Base-by-base conservation (phyloP, 2,888 invertebrate genomes). In the Tholera decimalis region DNA sequence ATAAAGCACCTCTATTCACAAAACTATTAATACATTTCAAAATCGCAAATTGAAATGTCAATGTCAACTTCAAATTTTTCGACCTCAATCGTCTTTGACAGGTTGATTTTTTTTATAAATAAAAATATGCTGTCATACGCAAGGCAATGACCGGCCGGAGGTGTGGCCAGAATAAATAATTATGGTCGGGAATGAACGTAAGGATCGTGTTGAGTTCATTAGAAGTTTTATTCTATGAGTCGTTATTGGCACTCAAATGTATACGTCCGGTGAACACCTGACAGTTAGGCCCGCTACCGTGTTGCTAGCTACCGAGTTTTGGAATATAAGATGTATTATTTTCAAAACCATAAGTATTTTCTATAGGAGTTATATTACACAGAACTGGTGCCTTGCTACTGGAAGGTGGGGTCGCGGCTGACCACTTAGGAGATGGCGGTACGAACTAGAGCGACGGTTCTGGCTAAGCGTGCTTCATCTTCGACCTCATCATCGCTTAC, bases 51-150 rank as follows among this genome's bases (percentile, higher is more conserved):
- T 49, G 59, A 80, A 84, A 85, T 81, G 78, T 83, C 80, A 85
- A 84, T 78, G 82, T 73, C 70, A 39, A 56, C 22, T 70, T 47
- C 37, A 43, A 76, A 76, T 76, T 54, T 73, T 57, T 77, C 59
- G 69, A 67, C 73, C 82, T 83, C 84, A 35, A 83, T n/a, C n/a
- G 73, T 76, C 62, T 60, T 67, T 86, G 85, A 83, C 81, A 85
- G 80, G 53, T 78, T 49, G 41, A 6, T 64, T 80, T 77, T 77
- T 67, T 76, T 79, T 75, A 62, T 44, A 49, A 60, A 71, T 63
- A 69, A 15, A 50, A 64, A 73, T 73, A n/a, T 30, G 66, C 70
- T 80, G 79, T 73, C 81, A 73, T 70, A 51, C 41, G 39, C 51
- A 56, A 80, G 83, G 73, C 85, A 80, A 69, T 80, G 85, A 83